A percentile compares a stretch with the other conserved stretches of the same genome.
Conservation (phyloP, 2,888 invertebrate species). For the Rhamphomyia laevipes region DNA sequence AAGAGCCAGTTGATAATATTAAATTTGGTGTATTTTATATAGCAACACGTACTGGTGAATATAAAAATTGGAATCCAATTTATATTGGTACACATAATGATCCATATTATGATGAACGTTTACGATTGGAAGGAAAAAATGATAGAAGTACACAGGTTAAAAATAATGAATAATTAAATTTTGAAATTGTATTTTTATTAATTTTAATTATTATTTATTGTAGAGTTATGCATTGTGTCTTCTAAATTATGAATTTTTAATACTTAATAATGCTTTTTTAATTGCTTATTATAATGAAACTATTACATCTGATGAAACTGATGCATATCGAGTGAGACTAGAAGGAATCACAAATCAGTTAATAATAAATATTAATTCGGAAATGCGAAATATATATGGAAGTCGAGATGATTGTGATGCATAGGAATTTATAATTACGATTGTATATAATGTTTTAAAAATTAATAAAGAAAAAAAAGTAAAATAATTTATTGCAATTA, state of each 20-base stretch:
- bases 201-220: not conserved
- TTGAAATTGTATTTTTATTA: not conserved
- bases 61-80: conserved; percentile 79
- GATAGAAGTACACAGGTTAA: conserved; percentile 82
- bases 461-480: too few relatives aligned
- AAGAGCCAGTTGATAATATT: too few relatives aligned
- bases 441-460: too few relatives aligned
- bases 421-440: too few relatives aligned
- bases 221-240: conserved; percentile 83
- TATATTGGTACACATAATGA: conserved; percentile 82
- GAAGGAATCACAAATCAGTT: too few relatives aligned
- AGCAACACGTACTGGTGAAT: conserved; percentile 57
- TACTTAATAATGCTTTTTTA: conserved; percentile 77
- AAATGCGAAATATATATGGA: too few relatives aligned
- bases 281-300: conserved; percentile 29
- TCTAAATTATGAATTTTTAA: conserved; percentile 77
- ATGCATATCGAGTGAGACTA: too few relatives aligned
- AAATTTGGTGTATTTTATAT: conserved; percentile 46
- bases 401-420: too few relatives aligned
- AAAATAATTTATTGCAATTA: too few relatives aligned
- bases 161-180: not conserved
- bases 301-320: too few relatives aligned
- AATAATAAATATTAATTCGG: too few relatives aligned
- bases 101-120: conserved; percentile 76
- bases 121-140: conserved; percentile 81